phyloP scores from a whole-genome alignment of 1,140 invertebrate genomes.

The Ceratina australensis region DNA sequence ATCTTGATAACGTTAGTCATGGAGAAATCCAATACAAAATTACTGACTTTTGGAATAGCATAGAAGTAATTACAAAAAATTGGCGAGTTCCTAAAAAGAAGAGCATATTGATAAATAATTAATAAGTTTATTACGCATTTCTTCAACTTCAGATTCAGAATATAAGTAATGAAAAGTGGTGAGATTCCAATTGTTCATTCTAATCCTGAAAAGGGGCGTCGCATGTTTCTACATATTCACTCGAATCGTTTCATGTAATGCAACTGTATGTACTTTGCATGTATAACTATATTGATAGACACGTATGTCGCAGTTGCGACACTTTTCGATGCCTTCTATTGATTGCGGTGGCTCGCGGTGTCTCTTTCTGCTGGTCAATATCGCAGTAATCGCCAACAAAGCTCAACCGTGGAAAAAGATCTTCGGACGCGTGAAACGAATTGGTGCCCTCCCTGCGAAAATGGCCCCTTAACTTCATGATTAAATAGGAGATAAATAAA shows the following conservation, averaged over 20 bases:
- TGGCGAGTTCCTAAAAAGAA: not conserved
- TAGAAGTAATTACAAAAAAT: not conserved
- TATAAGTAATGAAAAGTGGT: not conserved
- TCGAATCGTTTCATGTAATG: too few species aligned
- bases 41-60: not conserved
- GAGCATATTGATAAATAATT: too few species aligned
- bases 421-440: constrained; percentile 9
- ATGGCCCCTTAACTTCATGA: too few species aligned
- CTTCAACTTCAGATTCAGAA: not conserved
- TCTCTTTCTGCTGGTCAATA: constrained; percentile 45
- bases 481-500: too few species aligned
- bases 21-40: not conserved
- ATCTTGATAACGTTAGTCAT: too few species aligned
- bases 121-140: too few species aligned
- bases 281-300: constrained; percentile 22
- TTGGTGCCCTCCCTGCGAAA: not conserved
- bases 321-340: constrained; percentile 50
- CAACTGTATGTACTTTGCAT: too few species aligned
- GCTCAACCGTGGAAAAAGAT: constrained; percentile 21
- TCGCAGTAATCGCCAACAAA: constrained; percentile 25
- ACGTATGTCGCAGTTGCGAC: constrained; percentile 29
- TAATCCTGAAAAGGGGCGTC: constrained; percentile 20
- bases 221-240: constrained; percentile 7
- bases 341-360: constrained; percentile 52
- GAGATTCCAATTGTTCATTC: constrained; percentile 8